Evolutionary conservation across 1,140 invertebrate species (phyloP), one percentile per base, ranked within the genome.

Genomic region (Acromyrmex heyeri): DNA sequence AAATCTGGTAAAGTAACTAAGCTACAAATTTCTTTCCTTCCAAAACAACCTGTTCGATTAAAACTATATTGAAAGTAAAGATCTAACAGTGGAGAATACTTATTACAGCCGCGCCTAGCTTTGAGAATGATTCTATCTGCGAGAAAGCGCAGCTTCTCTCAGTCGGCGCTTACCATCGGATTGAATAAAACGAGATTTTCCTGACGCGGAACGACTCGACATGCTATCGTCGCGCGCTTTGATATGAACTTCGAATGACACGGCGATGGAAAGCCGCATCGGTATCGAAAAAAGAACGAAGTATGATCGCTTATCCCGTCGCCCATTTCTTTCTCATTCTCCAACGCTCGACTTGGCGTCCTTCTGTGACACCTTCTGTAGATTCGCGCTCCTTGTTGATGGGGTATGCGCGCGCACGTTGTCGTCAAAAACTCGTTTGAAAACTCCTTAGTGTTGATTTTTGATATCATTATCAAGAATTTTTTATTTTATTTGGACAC

Each of bases 401-500:
- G 55, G 34, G 3, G 7, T 7, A 59, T 55, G 67, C 53, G 70
- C 18, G 57, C 38, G 48, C 87, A 57, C 38, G 21, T 61, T 67
- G 27, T 86, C 88, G 61, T 90, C 88, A 90, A 55, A 90, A 90
- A 90, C 89, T 90, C 88, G 72, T 90, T 89, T 85, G 79, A 53
- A 27, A 30, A 59, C 69, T 55, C 69, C 21, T 86, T 76, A 57
- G 48, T 55, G 27, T 59, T 59, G 67, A 78, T 82, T 81, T 62
- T 72, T 59, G 64, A 44, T 61, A 75, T 48, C 30, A 24, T 10
- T 1, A 61, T 83, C 38, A 27, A 61, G n/a, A 27, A 75, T 61
- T 83, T 83, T 65, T 82, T 82, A 82, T 73, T 82, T 82, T 55
- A 38, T 53, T 24, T 82, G 7, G 24, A 24, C 69, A 67, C 6